phyloP scores from a whole-genome alignment of 2,797 vertebrate genomes.

The Phalanger gymnotis region DNA sequence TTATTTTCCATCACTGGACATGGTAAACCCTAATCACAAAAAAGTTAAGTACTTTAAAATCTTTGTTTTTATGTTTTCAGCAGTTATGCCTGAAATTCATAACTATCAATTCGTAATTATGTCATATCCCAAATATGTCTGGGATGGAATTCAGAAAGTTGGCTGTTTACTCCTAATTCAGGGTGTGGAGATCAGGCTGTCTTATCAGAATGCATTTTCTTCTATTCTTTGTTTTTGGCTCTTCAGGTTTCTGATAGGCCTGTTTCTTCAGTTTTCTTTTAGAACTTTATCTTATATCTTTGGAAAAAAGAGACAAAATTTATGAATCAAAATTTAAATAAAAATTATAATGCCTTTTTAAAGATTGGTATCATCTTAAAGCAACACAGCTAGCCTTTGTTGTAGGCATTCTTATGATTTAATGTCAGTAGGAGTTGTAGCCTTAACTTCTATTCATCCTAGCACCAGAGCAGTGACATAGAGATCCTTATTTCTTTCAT shows the following conservation, averaged over 20 bases:
- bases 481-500: background rate
- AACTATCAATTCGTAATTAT: background rate
- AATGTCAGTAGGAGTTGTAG: background rate
- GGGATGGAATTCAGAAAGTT: constrained; percentile 39
- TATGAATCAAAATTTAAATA: background rate
- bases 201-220: constrained; percentile 39
- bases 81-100: background rate
- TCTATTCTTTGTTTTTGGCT: background rate
- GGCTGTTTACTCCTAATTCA: constrained; percentile 25
- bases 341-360: background rate
- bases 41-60: constrained; percentile 9
- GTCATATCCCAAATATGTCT: background rate
- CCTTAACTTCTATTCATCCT: background rate
- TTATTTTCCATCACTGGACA: background rate
- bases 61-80: constrained; percentile 9
- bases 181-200: constrained; percentile 38
- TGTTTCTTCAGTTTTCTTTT: background rate
- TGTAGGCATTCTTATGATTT: background rate
- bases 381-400: background rate
- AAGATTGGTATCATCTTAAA: background rate
- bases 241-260: background rate
- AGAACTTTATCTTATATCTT: background rate
- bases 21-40: background rate
- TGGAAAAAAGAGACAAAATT: background rate
- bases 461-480: background rate